Percentiles rank a stretch among this genome's conserved stretches.
These are phyloP conservation scores for Cottoperca gobio DNA, from an alignment of 2,797 vertebrate genomes.

Conservation along the genomic window DNA sequence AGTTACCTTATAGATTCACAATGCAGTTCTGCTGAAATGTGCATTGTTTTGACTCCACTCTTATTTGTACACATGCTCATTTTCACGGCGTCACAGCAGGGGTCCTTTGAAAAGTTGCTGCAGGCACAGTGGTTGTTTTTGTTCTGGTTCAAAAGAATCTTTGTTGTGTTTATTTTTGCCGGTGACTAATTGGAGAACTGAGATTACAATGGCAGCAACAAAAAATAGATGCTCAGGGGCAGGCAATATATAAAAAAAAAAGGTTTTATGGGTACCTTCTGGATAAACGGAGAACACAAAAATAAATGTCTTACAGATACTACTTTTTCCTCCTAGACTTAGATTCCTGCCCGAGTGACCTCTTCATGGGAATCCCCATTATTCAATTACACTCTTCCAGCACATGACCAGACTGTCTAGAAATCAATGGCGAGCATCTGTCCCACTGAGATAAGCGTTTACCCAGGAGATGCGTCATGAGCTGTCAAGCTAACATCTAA, in stretches of 20 bases:
- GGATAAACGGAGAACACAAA: background rate
- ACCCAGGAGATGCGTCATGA: constrained; percentile 66
- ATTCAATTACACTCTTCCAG: constrained; percentile 59
- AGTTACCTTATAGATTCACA: background rate
- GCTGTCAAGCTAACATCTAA: constrained; percentile 64
- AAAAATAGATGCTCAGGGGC: background rate
- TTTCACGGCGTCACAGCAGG: constrained; percentile 18
- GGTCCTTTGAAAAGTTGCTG: constrained; percentile 16
- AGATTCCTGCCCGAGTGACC: constrained; percentile 49
- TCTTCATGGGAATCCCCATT: constrained; percentile 68
- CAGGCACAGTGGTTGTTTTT: constrained; percentile 27
- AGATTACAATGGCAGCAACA: constrained; percentile 19
- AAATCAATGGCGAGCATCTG: constrained; percentile 81
- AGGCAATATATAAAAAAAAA: background rate
- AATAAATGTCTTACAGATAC: constrained; percentile 1
- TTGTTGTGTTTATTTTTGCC: constrained; percentile 37
- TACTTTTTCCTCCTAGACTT: background rate
- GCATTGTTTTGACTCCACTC: constrained; percentile 21
- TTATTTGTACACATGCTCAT: constrained; percentile 11
- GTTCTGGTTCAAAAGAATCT: constrained; percentile 17
- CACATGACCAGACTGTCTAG: constrained; percentile 42
- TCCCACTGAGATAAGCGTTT: constrained; percentile 69
- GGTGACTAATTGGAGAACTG: constrained; percentile 36
- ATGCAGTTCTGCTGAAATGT: constrained; percentile 3
- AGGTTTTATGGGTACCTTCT: background rate